phyloP scores from a whole-genome alignment of 37 sponge, comb jelly and placozoan genomes.

The Ephydatia muelleri region DNA sequence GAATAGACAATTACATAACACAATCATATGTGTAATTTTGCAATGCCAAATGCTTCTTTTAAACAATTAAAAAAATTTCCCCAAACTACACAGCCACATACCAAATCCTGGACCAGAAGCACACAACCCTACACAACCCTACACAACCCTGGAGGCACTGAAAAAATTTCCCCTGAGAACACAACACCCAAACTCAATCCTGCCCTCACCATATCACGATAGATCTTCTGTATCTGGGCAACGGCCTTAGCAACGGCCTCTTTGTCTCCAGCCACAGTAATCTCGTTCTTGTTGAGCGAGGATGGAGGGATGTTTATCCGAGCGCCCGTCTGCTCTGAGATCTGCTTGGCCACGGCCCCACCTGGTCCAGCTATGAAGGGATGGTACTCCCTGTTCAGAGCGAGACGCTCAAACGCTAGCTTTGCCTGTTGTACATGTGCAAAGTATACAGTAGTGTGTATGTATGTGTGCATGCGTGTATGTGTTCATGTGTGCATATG shows the following conservation, averaged over 20 bases:
- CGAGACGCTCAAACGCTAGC: constrained; percentile 74
- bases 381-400: constrained; percentile 65
- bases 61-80: no score
- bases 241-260: constrained; percentile 81
- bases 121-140: no score
- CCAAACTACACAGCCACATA: no score
- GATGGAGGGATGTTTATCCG: constrained; percentile 88
- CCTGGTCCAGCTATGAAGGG: constrained; percentile 85
- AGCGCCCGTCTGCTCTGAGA: constrained; percentile 70
- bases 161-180: background rate
- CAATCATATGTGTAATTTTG: no score
- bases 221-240: constrained; percentile 41
- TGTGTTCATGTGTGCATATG: constrained; percentile 5
- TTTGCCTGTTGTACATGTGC: constrained; percentile 65
- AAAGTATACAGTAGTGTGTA: constrained; percentile 1
- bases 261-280: constrained; percentile 88
- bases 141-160: background rate
- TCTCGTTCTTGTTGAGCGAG: constrained; percentile 77
- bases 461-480: background rate
- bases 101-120: no score
- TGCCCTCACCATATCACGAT: background rate
- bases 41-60: no score
- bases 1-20: no score
- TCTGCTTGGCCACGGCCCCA: constrained; percentile 21
- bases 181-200: background rate